These are phyloP conservation scores for Papilio elwesi DNA, from an alignment of 2,888 invertebrate species.

Conservation along the genomic window DNA sequence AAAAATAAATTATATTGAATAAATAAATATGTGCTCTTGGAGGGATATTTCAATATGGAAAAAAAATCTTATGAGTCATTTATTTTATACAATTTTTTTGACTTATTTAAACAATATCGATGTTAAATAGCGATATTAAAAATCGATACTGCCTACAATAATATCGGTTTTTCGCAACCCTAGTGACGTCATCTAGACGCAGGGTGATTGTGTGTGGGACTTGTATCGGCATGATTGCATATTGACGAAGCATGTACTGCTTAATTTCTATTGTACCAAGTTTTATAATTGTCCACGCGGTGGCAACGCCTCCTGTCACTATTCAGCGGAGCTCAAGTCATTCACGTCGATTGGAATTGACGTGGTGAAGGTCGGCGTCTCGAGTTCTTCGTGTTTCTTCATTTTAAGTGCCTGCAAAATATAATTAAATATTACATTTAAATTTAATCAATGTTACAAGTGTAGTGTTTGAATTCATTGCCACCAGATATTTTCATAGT, in stretches of 20 bases:
- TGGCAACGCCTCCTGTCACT: constrained; percentile 44
- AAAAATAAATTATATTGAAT: too few relatives aligned
- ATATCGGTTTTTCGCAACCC: constrained; percentile 2
- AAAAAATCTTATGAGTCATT: too few relatives aligned
- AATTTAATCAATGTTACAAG: neutral
- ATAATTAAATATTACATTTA: neutral
- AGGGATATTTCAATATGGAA: too few relatives aligned
- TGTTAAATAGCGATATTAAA: too few relatives aligned
- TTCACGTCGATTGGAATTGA: constrained; percentile 94
- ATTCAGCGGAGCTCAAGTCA: constrained; percentile 71
- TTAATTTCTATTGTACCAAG: constrained; percentile 67
- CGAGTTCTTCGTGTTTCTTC: constrained; percentile 98
- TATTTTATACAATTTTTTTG: too few relatives aligned
- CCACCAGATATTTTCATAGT: too few relatives aligned
- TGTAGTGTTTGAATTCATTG: too few relatives aligned
- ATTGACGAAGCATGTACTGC: constrained; percentile 49
- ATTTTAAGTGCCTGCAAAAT: constrained; percentile 93
- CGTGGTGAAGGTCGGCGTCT: constrained; percentile 98
- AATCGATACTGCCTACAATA: too few relatives aligned
- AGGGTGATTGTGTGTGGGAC: constrained; percentile 11
- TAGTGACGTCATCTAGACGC: neutral
- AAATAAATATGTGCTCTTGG: too few relatives aligned
- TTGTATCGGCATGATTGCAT: constrained; percentile 35
- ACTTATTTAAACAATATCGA: too few relatives aligned
- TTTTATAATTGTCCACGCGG: constrained; percentile 49